phyloP scores from a whole-genome alignment of 2,113 vertebrate species.

The Alosa alosa region DNA sequence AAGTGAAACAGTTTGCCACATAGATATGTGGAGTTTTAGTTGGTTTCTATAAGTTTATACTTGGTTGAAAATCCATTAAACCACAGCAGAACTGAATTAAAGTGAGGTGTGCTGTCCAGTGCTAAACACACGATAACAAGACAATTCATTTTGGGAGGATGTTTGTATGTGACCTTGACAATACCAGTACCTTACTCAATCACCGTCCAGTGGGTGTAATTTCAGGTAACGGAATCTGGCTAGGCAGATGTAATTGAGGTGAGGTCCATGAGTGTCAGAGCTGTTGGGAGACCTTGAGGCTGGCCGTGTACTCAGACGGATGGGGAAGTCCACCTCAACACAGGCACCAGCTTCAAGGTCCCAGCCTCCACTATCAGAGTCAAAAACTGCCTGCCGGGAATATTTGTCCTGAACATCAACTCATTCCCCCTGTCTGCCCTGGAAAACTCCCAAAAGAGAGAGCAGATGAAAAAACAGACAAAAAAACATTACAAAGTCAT shows the following conservation, averaged over 20 bases:
- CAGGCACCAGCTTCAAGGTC: slow-evolving; percentile 7
- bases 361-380: neutral
- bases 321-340: slow-evolving; percentile 13
- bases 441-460: slow-evolving; percentile 10
- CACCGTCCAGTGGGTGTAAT: neutral
- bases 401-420: slow-evolving; percentile 10
- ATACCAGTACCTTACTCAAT: neutral
- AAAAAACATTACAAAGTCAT: neutral
- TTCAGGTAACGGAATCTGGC: slow-evolving; percentile 8
- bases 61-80: neutral
- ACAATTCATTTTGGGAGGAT: neutral
- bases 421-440: neutral
- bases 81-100: neutral
- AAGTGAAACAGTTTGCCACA: neutral
- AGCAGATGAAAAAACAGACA: neutral
- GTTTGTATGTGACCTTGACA: neutral
- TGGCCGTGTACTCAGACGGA: neutral
- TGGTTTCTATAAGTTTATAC: neutral
- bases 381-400: neutral
- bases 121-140: neutral
- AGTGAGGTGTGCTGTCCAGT: neutral
- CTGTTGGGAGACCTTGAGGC: neutral
- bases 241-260: neutral
- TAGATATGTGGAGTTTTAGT: neutral
- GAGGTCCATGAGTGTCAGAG: neutral